Evolutionary conservation across 2,113 vertebrate genomes (phyloP).

Genomic region (Nyctibius bracteatus): DNA sequence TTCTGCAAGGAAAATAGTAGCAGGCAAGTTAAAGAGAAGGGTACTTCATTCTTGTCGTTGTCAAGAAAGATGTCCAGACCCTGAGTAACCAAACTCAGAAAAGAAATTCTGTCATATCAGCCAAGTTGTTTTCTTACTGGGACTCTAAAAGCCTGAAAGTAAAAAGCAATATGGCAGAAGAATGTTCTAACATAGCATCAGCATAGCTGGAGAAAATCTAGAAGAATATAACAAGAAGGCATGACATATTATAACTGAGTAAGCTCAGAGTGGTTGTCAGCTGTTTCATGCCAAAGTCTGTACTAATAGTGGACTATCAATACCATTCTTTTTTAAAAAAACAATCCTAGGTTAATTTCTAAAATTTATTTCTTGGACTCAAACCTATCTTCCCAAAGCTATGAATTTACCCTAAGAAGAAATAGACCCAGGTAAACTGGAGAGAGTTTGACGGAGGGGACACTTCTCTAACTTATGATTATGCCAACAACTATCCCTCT

Average conservation of each 20-base stretch:
- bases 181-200: background rate
- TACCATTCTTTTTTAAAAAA: background rate
- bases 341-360: background rate
- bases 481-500: background rate
- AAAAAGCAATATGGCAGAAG: background rate
- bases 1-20: background rate
- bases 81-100: background rate
- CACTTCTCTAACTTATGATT: background rate
- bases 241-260: background rate
- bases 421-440: background rate
- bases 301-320: background rate
- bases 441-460: background rate
- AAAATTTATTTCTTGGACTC: background rate
- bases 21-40: background rate
- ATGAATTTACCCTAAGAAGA: background rate
- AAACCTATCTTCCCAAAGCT: background rate
- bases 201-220: background rate
- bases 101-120: background rate
- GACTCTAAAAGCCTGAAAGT: background rate
- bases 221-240: background rate
- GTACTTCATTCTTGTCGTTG: background rate
- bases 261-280: background rate
- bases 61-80: background rate
- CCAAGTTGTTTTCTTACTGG: background rate
- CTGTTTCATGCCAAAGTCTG: background rate